These are phyloP conservation scores for Vipera latastei DNA, from an alignment of 2,797 vertebrate species.

Conservation along the genomic window DNA sequence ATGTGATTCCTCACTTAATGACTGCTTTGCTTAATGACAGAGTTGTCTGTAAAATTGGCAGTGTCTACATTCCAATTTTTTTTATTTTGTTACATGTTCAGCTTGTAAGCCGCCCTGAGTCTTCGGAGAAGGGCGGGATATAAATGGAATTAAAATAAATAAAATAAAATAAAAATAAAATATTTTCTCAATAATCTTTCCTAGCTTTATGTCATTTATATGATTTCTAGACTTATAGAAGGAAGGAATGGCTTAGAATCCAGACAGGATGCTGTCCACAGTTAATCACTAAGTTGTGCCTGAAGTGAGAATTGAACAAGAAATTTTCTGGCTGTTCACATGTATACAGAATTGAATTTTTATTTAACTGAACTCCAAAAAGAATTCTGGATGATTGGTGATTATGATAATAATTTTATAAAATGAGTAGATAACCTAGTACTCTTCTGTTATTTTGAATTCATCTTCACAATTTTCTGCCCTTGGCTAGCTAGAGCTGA, in stretches of 20 bases:
- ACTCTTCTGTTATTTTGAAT: background rate
- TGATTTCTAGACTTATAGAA: background rate
- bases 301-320: background rate
- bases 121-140: no score
- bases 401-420: background rate
- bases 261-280: background rate
- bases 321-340: background rate
- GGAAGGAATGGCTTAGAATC: background rate
- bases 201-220: background rate
- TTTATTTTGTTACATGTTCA: background rate
- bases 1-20: background rate
- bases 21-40: background rate
- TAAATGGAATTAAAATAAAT: no score
- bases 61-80: background rate
- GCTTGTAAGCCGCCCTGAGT: no score
- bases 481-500: background rate
- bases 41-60: background rate
- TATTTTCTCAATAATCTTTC: background rate
- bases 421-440: background rate
- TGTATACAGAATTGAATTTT: background rate
- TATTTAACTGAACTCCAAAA: background rate
- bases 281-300: background rate
- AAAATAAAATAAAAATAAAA: no score
- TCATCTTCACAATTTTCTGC: background rate
- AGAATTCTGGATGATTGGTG: background rate